Conservation (phyloP, 2,797 vertebrate genomes). For the Anguilla marmorata region DNA sequence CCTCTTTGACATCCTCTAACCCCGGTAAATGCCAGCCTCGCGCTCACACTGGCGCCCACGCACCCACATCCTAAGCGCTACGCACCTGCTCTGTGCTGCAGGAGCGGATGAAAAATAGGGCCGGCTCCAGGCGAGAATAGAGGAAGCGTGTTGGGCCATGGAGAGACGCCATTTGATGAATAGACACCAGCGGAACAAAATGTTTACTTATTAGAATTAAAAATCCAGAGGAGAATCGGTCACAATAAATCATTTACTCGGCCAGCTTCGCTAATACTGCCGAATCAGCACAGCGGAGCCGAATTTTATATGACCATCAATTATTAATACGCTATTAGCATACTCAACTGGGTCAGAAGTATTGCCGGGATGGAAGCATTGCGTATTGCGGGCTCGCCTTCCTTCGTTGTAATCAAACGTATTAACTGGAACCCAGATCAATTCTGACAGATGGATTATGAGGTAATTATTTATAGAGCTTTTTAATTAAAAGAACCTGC, state of each 20-base stretch:
- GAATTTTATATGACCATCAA: constrained; percentile 69
- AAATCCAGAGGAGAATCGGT: constrained; percentile 66
- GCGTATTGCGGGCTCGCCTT: constrained; percentile 32
- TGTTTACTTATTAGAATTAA: constrained; percentile 70
- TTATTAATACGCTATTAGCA: constrained; percentile 68
- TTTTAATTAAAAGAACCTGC: constrained; percentile 80
- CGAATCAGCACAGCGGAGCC: constrained; percentile 66
- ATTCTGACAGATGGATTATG: constrained; percentile 78
- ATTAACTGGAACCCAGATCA: constrained; percentile 69
- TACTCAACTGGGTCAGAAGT: constrained; percentile 49
- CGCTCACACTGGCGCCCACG: background rate
- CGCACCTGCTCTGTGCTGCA: background rate
- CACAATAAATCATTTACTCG: constrained; percentile 71
- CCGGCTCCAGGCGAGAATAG: constrained; percentile 21
- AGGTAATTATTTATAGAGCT: constrained; percentile 79
- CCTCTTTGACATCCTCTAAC: background rate
- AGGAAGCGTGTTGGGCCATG: constrained; percentile 57
- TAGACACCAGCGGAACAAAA: constrained; percentile 63
- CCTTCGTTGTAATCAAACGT: constrained; percentile 55
- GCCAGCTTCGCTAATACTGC: constrained; percentile 64
- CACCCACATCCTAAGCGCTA: background rate
- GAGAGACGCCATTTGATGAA: constrained; percentile 60
- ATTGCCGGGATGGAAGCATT: constrained; percentile 31
- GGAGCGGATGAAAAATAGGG: constrained; percentile 1
- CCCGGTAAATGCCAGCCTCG: background rate